Conservation (phyloP, 35 echinoderm and acorn worm genomes). For the Apostichopus japonicus region DNA sequence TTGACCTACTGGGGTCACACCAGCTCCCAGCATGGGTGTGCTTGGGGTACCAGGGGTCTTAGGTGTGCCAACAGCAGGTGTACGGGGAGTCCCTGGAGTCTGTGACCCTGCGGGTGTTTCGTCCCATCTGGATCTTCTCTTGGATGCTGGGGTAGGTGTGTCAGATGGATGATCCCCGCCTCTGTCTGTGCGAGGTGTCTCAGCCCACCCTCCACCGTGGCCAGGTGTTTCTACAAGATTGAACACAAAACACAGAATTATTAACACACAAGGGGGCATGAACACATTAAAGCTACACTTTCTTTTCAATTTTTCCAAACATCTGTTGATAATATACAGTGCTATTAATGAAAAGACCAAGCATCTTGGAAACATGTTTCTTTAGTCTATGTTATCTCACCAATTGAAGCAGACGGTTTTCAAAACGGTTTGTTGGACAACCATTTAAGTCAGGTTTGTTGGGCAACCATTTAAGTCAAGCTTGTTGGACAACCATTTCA, state of each 20-base stretch:
- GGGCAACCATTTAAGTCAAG: too few species aligned
- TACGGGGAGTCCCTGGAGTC: constrained; percentile 74
- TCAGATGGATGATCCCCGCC: constrained; percentile 77
- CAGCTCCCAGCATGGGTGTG: constrained; percentile 68
- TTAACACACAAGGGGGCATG: too few species aligned
- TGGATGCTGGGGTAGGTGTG: constrained; percentile 88
- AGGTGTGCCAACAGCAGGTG: constrained; percentile 72
- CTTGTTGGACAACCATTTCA: too few species aligned
- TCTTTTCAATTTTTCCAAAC: too few species aligned
- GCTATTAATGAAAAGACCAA: too few species aligned
- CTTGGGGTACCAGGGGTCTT: constrained; percentile 59
- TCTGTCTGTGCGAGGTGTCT: constrained; percentile 98
- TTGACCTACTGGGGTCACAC: constrained; percentile 90
- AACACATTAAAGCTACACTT: too few species aligned
- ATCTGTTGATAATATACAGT: too few species aligned
- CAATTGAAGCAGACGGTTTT: too few species aligned
- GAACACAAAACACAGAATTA: neutral
- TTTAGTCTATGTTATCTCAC: too few species aligned
- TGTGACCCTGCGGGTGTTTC: constrained; percentile 92
- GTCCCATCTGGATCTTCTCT: constrained; percentile 94
- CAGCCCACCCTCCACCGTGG: constrained; percentile 97
- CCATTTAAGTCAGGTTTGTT: too few species aligned
- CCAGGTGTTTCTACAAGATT: constrained; percentile 86
- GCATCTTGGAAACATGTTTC: too few species aligned
- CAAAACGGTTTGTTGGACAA: too few species aligned